Evolutionary conservation across 2,113 vertebrate genomes (phyloP), one percentile per base, ranked within the genome.

Genomic region (Tachuris rubrigastra): DNA sequence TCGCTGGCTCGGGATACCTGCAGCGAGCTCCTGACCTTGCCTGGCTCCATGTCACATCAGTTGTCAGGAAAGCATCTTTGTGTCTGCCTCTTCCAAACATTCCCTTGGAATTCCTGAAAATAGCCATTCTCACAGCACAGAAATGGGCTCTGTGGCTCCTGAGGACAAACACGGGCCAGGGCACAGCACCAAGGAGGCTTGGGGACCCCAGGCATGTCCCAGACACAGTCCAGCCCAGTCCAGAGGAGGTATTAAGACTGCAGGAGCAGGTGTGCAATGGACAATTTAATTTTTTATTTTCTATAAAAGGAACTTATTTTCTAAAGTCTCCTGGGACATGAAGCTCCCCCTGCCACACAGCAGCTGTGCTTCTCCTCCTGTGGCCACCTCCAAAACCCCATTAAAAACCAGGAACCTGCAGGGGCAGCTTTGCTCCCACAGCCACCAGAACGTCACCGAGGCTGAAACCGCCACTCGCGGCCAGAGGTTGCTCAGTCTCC

Each of bases 1-100:
- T 42, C 0, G 0, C 46, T 12, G 42, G n/a, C 14, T 42, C 0
- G 0, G 30, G 56, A 41, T 2, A 5, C 30, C 23, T 2, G 1
- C 71, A 56, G 41, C 0, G 0, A 65, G 31, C 22, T 68, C 52
- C 62, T 21, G 11, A 17, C 28, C 22, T 21, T 0, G 0, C 49
- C 24, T 7, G 53, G 59, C 55, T 84, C 55, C 4, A 8, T 4
- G 12, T 11, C 4, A 23, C 42, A 10, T 0, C 0, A 2, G 15
- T 7, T 63, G 12, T 7, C 37, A 25, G 33, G 19, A 39, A 22
- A 44, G 35, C 1, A 5, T 6, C 24, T 23, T n/a, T 19, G 2
- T 35, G 39, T 11, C 41, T 27, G 39, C 4, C 30, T 23, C 42
- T 19, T 72, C 44, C 49, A 68, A 37, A 24, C 2, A 16, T 5